Percentiles rank a stretch among this genome's conserved stretches.
phyloP scores from a whole-genome alignment of 2,888 invertebrate species.

The Iselma pallidipennis region DNA sequence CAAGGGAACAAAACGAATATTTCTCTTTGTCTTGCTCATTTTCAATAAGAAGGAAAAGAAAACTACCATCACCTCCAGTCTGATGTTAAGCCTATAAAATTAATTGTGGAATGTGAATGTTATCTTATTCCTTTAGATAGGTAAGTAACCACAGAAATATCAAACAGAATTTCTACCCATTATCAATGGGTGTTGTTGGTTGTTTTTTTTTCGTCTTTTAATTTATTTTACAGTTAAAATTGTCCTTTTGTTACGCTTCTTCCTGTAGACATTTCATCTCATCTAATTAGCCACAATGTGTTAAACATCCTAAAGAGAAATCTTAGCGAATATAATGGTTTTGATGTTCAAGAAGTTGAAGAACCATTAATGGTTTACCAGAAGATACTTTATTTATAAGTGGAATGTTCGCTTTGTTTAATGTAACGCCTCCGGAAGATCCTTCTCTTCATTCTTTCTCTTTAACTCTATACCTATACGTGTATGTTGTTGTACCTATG shows the following conservation, averaged over 20 bases:
- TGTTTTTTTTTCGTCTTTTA: too few species aligned
- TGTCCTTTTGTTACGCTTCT: not conserved
- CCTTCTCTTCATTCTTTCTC: not conserved
- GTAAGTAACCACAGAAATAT: not conserved
- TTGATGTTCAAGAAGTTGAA: not conserved
- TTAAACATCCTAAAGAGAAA: constrained; percentile 22
- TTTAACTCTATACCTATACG: too few species aligned
- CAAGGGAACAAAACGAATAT: too few species aligned
- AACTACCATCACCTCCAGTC: not conserved
- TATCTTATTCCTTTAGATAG: not conserved
- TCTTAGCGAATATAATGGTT: constrained; percentile 20
- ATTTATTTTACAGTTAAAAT: not conserved
- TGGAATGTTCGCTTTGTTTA: not conserved
- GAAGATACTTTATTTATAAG: not conserved
- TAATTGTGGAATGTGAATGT: not conserved
- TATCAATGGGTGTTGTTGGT: too few species aligned
- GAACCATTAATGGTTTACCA: not conserved
- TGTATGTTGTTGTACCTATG: too few species aligned
- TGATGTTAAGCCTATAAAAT: not conserved
- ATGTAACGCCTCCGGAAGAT: not conserved
- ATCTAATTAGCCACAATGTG: constrained; percentile 18
- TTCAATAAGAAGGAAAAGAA: not conserved
- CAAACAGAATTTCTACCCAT: not conserved
- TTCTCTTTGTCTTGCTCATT: not conserved
- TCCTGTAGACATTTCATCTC: not conserved